A percentile compares a stretch with the other conserved stretches of the same genome.
Conservation (phyloP, 1,140 invertebrate species). For the Sycobia sp. region DNA sequence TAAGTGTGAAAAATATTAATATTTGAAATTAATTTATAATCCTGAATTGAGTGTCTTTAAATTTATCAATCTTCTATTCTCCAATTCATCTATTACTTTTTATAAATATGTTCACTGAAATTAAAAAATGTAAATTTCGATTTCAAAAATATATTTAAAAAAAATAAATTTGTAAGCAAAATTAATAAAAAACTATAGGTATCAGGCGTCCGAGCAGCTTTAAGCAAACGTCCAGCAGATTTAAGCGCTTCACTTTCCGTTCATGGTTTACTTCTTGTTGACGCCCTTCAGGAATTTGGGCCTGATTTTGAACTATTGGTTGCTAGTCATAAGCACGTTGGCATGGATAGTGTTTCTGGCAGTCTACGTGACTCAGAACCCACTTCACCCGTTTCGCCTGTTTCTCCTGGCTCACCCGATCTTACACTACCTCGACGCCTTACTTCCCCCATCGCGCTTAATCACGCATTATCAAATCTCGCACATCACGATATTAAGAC, state of each 20-base stretch:
- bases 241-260: slow-evolving; percentile 82
- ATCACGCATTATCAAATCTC: slow-evolving; percentile 65
- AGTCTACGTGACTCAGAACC: slow-evolving; percentile 90
- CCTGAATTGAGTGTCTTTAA: too few relatives aligned
- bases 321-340: slow-evolving; percentile 92
- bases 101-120: too few relatives aligned
- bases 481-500: slow-evolving; percentile 48
- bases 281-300: slow-evolving; percentile 93
- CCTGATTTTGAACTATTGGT: slow-evolving; percentile 92
- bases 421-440: slow-evolving; percentile 47
- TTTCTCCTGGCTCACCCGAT: slow-evolving; percentile 74
- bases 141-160: not conserved
- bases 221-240: slow-evolving; percentile 74
- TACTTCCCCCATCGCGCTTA: slow-evolving; percentile 66
- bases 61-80: too few relatives aligned
- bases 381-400: slow-evolving; percentile 78
- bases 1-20: too few relatives aligned
- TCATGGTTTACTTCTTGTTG: slow-evolving; percentile 88
- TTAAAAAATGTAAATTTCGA: not conserved
- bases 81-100: too few relatives aligned
- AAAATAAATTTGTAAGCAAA: not conserved
- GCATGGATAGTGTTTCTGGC: slow-evolving; percentile 92
- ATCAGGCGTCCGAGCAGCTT: slow-evolving; percentile 79
- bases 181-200: slow-evolving; percentile 52
- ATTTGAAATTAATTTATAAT: too few relatives aligned